A percentile compares a stretch with the other conserved stretches of the same genome.
phyloP scores from a whole-genome alignment of 2,888 invertebrate species.

The Thysanoteuthis rhombus region DNA sequence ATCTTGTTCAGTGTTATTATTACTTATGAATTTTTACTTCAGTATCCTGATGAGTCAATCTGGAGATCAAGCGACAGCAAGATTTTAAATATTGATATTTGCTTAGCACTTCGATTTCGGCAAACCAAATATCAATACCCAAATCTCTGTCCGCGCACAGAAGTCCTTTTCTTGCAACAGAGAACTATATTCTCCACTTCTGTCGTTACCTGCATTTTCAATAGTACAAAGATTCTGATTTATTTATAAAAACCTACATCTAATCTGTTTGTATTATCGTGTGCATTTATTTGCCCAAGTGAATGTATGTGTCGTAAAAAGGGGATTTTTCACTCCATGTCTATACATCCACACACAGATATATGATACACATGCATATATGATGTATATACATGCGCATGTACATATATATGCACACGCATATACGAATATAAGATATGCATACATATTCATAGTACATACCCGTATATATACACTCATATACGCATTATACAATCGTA shows the following conservation, averaged over 20 bases:
- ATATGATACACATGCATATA: no score
- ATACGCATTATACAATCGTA: no score
- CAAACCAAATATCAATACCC: background rate
- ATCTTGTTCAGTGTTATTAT: no score
- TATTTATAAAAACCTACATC: background rate
- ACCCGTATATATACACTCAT: no score
- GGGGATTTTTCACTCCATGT: background rate
- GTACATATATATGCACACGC: no score
- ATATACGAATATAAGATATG: no score
- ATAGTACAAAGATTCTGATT: background rate
- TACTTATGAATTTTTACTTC: no score
- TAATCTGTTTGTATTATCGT: background rate
- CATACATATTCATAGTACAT: no score
- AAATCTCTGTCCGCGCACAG: background rate
- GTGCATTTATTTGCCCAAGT: background rate
- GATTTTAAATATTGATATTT: background rate
- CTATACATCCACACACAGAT: no score
- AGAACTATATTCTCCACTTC: background rate
- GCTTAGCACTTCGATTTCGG: background rate
- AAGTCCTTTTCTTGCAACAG: background rate
- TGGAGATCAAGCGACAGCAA: no score
- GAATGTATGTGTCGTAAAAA: background rate
- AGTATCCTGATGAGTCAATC: no score
- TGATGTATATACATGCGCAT: no score
- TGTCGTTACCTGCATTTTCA: background rate